Evolutionary conservation across 2,113 vertebrate genomes (phyloP), one percentile per base, ranked within the genome.

Genomic region (Macroglossus sobrinus): DNA sequence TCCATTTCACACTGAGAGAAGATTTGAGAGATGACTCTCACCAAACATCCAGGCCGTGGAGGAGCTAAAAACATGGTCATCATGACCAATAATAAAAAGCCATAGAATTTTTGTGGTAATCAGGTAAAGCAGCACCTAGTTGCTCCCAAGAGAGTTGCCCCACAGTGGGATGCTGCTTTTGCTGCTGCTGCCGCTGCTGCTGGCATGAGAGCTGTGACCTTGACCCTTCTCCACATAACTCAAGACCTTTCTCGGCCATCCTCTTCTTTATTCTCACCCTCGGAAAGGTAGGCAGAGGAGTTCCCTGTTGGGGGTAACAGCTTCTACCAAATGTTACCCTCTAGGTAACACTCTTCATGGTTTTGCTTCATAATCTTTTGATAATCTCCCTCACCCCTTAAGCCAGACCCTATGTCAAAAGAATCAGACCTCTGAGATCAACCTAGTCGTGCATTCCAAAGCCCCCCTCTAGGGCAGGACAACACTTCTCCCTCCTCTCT

Each of bases 1-100:
- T 97, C 90, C 94, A 55, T 97, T 98, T 97, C 96, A 95, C 57
- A 93, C 80, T 85, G 94, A 91, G 93, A 92, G 72, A 50, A 93
- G 88, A 91, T 96, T 53, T 88, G 84, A 94, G 89, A 55, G 85
- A 86, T 91, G 91, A 85, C 59, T 95, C 22, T 94, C 61, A 78
- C 94, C 91, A 74, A 92, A 89, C 85, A 87, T 45, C 89, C 61
- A 72, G 68, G 55, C 68, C 57, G 33, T 28, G 43, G 40, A 94
- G 59, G 69, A 87, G 72, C 72, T 22, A 7, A 81, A 80, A 94
- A 61, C 59, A 92, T 26, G 76, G 53, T 68, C 38, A 59, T 40
- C 26, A 16, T 96, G 50, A 66, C 84, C 66, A 18, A 26, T 9
- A 72, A 35, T 91, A 59, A 69, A 92, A 95, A 57, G 24, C 28